Evolutionary conservation across 2,888 invertebrate species (phyloP).

Genomic region (Papilio protenor): DNA sequence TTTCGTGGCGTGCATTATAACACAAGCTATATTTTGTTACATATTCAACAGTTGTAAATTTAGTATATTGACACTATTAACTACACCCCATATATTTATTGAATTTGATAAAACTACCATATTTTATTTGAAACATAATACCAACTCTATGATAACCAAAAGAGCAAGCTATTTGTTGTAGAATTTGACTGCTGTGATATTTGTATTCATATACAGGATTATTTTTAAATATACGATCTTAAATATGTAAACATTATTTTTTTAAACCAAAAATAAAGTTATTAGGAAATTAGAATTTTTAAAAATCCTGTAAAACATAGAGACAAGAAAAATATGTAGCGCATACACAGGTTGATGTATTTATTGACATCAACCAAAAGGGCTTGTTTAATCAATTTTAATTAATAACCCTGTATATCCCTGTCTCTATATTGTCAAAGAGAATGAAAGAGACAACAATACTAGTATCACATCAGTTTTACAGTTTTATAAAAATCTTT

Average conservation of each 20-base stretch:
- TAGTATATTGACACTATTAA: slow-evolving; percentile 1
- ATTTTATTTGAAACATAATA: background rate
- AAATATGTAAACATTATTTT: too few species aligned
- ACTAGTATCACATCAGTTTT: too few species aligned
- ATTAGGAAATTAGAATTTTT: background rate
- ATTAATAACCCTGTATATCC: too few species aligned
- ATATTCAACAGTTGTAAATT: slow-evolving; percentile 18
- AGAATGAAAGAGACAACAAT: too few species aligned
- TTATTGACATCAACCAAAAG: too few species aligned
- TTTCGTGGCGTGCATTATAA: background rate
- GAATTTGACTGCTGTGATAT: background rate
- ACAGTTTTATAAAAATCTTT: background rate
- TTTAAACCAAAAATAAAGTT: too few species aligned
- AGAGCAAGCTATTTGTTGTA: background rate
- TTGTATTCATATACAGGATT: background rate
- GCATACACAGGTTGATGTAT: too few species aligned
- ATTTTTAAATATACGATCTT: too few species aligned
- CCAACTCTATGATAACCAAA: background rate
- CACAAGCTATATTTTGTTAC: slow-evolving; percentile 8
- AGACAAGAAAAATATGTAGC: too few species aligned
- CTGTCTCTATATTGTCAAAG: too few species aligned
- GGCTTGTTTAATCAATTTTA: too few species aligned
- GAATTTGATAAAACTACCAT: background rate
- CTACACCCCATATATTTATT: background rate
- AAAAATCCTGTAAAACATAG: too few species aligned